Conservation (phyloP, 2,888 invertebrate genomes). For the Torymus auratus region DNA sequence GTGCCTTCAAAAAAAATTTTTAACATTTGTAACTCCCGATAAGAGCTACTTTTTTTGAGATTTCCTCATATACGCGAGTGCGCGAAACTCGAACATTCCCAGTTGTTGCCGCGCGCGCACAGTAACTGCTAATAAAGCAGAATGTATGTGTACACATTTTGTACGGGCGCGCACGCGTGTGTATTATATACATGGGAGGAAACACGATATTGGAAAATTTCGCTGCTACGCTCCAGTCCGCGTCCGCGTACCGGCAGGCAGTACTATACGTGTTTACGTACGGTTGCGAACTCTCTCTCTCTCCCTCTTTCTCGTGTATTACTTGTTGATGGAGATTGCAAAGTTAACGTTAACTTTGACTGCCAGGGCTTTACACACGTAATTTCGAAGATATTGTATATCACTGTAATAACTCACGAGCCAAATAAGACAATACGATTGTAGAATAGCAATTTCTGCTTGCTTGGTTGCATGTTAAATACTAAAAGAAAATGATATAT, state of each 20-base stretch:
- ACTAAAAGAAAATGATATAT: too few relatives aligned
- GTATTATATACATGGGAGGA: neutral
- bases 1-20: too few relatives aligned
- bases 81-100: conserved; percentile 13
- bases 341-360: neutral
- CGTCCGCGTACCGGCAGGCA: neutral
- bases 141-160: neutral
- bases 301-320: too few relatives aligned
- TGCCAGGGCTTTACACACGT: neutral
- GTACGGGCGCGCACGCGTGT: too few relatives aligned
- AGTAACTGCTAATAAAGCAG: conserved; percentile 42
- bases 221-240: neutral
- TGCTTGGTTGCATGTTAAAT: too few relatives aligned
- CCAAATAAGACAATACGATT: too few relatives aligned
- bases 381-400: neutral
- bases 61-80: too few relatives aligned
- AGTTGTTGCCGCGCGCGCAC: conserved; percentile 18
- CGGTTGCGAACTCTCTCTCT: neutral
- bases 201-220: conserved; percentile 45
- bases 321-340: conserved; percentile 16
- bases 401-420: neutral
- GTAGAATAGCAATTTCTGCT: too few relatives aligned
- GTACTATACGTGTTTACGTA: conserved; percentile 13
- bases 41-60: too few relatives aligned
- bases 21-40: too few relatives aligned